Evolutionary conservation across 2,888 invertebrate species (phyloP).

Genomic region (Spodoptera littoralis): DNA sequence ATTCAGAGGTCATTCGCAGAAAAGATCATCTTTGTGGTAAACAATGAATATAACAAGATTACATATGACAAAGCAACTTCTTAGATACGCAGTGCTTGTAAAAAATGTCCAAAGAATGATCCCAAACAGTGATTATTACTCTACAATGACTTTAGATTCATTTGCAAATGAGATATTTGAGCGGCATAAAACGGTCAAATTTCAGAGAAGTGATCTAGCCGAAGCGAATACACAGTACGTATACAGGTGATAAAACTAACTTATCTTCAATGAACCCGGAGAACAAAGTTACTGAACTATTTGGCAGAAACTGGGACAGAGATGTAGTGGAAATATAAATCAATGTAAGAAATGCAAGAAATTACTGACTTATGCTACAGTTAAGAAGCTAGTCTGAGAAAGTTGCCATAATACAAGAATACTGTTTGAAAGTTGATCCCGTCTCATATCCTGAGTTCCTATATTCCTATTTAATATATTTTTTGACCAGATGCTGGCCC

Average conservation of each 20-base stretch:
- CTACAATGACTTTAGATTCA: constrained; percentile 84
- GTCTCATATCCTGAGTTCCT: constrained; percentile 82
- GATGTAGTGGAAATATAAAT: constrained; percentile 73
- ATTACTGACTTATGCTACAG: constrained; percentile 74
- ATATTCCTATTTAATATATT: constrained; percentile 80
- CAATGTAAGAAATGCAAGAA: constrained; percentile 84
- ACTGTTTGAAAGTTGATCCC: constrained; percentile 75
- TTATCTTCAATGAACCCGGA: constrained; percentile 84
- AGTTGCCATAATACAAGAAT: constrained; percentile 74
- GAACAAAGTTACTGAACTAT: constrained; percentile 75
- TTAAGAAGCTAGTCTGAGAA: constrained; percentile 84
- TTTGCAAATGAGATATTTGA: constrained; percentile 88
- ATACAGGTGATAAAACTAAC: constrained; percentile 69
- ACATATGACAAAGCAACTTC: constrained; percentile 59
- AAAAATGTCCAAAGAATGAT: constrained; percentile 55
- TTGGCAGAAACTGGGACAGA: constrained; percentile 77
- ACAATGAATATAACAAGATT: constrained; percentile 64
- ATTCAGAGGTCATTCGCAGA: constrained; percentile 7
- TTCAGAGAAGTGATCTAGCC: constrained; percentile 55
- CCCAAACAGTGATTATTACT: constrained; percentile 62
- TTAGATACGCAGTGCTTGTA: constrained; percentile 59
- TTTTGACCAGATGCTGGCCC: constrained; percentile 90
- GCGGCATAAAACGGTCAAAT: constrained; percentile 59
- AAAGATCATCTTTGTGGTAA: constrained; percentile 17
- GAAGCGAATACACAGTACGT: constrained; percentile 63